Percentiles rank a stretch among this genome's conserved stretches.
These are phyloP conservation scores for Casuarius casuarius DNA, from an alignment of 2,113 vertebrate genomes.

Conservation along the genomic window DNA sequence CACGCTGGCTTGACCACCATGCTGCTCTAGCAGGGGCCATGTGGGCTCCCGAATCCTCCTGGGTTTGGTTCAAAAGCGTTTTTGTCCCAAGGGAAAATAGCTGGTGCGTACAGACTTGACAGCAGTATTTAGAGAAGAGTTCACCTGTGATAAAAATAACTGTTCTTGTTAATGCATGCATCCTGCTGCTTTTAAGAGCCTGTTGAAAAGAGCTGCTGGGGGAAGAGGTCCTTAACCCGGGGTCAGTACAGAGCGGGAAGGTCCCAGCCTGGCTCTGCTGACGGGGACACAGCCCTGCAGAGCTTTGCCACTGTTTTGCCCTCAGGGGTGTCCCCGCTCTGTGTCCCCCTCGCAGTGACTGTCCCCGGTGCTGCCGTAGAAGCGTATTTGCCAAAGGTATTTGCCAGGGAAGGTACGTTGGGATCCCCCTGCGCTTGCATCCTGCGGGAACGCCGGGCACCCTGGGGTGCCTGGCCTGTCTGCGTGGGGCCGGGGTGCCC, in stretches of 20 bases:
- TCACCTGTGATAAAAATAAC: background rate
- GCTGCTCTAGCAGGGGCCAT: background rate
- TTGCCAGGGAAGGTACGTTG: no score
- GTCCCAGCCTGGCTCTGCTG: no score
- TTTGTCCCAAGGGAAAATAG: background rate
- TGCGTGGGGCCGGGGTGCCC: background rate
- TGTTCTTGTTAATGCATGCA: background rate
- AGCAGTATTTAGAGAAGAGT: background rate
- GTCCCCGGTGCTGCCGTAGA: no score
- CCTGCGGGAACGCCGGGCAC: no score
- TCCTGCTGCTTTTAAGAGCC: background rate
- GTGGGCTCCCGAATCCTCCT: background rate
- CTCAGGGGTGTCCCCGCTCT: background rate
- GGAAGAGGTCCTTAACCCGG: background rate
- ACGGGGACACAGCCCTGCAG: background rate
- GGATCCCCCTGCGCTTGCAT: no score
- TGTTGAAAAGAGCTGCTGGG: background rate
- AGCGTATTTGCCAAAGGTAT: no score
- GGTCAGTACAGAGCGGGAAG: no score
- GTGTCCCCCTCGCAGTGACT: accelerated
- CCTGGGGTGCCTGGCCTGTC: no score
- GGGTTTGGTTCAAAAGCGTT: background rate
- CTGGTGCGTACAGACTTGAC: background rate
- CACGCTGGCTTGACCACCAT: background rate
- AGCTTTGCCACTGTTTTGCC: no score